Evolutionary conservation across 2,888 invertebrate genomes (phyloP).

Genomic region (Lamproptera curius): DNA sequence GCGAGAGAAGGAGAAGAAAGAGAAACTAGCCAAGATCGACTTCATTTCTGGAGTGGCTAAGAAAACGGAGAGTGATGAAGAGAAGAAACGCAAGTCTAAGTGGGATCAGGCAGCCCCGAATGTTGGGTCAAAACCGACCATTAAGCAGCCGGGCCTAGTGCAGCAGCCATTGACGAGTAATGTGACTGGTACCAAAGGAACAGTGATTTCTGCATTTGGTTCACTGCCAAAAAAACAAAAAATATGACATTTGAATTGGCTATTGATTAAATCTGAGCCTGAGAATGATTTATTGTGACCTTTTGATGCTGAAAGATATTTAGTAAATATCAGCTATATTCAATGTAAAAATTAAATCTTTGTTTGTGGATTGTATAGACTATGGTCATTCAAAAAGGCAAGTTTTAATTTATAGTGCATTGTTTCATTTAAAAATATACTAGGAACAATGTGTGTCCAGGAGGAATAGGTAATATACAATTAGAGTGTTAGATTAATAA

Average conservation of each 20-base stretch:
- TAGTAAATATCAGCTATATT: no score
- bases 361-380: no score
- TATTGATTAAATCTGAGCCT: no score
- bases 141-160: constrained; percentile 83
- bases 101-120: constrained; percentile 92
- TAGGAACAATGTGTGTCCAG: no score
- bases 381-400: no score
- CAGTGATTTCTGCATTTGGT: constrained; percentile 95
- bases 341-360: no score
- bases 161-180: constrained; percentile 87
- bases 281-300: no score
- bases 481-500: no score
- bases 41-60: constrained; percentile 87
- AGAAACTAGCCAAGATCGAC: constrained; percentile 88
- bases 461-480: no score
- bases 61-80: constrained; percentile 83
- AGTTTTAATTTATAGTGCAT: no score
- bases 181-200: constrained; percentile 93
- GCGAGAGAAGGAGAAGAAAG: constrained; percentile 92
- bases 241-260: constrained; percentile 45
- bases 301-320: no score
- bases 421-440: no score
- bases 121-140: constrained; percentile 72
- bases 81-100: constrained; percentile 92
- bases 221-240: constrained; percentile 90